Base-by-base conservation (phyloP, 2,888 invertebrate species). In the Rhabditophanes sp. region DNA sequence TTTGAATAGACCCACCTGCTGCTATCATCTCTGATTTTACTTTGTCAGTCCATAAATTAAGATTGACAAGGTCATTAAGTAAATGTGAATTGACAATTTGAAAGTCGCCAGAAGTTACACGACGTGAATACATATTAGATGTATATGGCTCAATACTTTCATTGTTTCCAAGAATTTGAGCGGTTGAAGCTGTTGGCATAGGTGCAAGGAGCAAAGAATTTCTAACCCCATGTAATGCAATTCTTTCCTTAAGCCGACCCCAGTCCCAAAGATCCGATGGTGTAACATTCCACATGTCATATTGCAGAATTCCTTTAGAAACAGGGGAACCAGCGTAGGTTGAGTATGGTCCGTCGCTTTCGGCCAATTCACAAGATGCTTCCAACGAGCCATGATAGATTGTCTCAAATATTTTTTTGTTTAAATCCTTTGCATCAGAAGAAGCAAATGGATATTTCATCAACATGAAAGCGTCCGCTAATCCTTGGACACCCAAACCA, bases 161-260 rank as follows among this genome's bases (percentile, higher is more conserved):
- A 66, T 93, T 96, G 66, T 96, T 99, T 12, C 96, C 96, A 26
- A 96, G 75, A 62, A 99, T 99, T 70, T 96, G 93, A 2, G 96
- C 93, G 0, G 93, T 96, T 1, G 90, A 88, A 6, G 93, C 90
- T 4, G 93, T 96, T 1, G 93, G 93, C 93, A 96, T 96, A 0
- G 90, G 90, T 0, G 93, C 90, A 44, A 93, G 53, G 14, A 96
- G 71, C 18, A 90, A 71, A 2, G 88, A 88, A 70, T 96, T 96
- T 36, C 93, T 73, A 0, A 93, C 72, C 7, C 96, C 96, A 68
- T 82, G 75, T 68, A 79, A 73, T 1, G 79, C 76, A 50, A 96
- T 88, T 65, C 79, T 80, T 30, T 71, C 73, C 67, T 40, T 84
- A 12, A 96, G 71, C 5, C 64, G 69, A 2, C 70, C 61, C 96